phyloP scores from a whole-genome alignment of 2,113 vertebrate genomes.

The Tor tambroides region DNA sequence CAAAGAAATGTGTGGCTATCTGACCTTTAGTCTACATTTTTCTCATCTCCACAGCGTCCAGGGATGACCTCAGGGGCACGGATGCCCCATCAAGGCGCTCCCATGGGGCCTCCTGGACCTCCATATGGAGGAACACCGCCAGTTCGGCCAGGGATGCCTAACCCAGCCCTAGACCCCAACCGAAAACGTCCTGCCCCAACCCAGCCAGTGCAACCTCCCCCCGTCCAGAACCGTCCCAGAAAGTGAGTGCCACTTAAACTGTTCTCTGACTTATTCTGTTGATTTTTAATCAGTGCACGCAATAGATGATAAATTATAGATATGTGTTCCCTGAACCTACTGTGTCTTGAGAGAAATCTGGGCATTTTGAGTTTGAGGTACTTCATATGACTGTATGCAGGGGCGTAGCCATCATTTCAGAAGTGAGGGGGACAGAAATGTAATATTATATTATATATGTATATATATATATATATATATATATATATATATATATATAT shows the following conservation, averaged over 20 bases:
- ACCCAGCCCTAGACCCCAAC: constrained; percentile 80
- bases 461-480: too few species aligned
- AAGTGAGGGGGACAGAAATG: too few species aligned
- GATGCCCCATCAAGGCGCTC: constrained; percentile 89
- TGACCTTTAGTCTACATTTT: constrained; percentile 11
- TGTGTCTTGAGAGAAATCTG: not conserved
- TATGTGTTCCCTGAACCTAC: not conserved
- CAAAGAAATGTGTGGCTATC: not conserved
- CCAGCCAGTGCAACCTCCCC: constrained; percentile 77
- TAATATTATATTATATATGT: too few species aligned
- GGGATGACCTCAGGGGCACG: constrained; percentile 89
- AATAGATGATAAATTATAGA: not conserved
- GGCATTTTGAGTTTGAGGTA: not conserved
- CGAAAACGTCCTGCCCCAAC: constrained; percentile 82
- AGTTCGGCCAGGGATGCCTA: constrained; percentile 82
- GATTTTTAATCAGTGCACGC: not conserved
- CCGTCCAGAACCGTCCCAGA: constrained; percentile 77
- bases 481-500: too few species aligned
- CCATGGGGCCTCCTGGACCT: constrained; percentile 88
- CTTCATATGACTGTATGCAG: not conserved
- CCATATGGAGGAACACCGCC: constrained; percentile 83
- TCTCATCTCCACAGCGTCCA: constrained; percentile 76
- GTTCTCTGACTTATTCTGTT: not conserved
- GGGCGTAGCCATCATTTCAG: too few species aligned
- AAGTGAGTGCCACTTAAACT: constrained; percentile 75